Conservation (phyloP, 1,140 invertebrate species). For the Ridgeia piscesae region DNA sequence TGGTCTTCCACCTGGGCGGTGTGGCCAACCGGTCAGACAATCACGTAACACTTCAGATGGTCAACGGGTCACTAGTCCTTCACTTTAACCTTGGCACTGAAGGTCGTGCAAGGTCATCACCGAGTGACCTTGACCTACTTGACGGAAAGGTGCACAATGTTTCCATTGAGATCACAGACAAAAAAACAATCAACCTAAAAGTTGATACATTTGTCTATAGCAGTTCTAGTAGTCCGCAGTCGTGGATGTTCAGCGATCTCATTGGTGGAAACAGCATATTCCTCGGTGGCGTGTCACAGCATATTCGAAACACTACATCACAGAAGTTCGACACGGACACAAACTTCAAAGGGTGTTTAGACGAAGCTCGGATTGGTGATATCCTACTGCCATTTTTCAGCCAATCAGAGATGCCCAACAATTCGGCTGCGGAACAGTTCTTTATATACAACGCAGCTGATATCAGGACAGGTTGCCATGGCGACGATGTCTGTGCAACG, state of each 20-base stretch:
- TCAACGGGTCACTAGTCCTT: background rate
- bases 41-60: slow-evolving; percentile 8
- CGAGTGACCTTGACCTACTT: background rate
- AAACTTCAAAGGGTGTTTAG: slow-evolving; percentile 81
- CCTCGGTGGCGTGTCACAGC: background rate
- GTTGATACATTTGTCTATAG: background rate
- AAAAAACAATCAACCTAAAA: background rate
- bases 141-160: slow-evolving; percentile 18
- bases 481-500: slow-evolving; percentile 31
- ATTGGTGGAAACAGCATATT: background rate
- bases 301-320: background rate
- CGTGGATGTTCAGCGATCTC: background rate
- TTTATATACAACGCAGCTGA: slow-evolving; percentile 22
- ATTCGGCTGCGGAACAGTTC: slow-evolving; percentile 47
- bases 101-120: background rate
- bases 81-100: slow-evolving; percentile 2
- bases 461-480: slow-evolving; percentile 23
- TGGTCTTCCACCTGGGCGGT: background rate
- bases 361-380: slow-evolving; percentile 82
- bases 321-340: slow-evolving; percentile 19
- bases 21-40: background rate
- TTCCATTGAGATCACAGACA: background rate
- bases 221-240: background rate
- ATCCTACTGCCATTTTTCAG: slow-evolving; percentile 87
- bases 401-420: slow-evolving; percentile 44